Evolutionary conservation across 2,113 vertebrate species (phyloP).

Genomic region (Ptilonorhynchus violaceus): DNA sequence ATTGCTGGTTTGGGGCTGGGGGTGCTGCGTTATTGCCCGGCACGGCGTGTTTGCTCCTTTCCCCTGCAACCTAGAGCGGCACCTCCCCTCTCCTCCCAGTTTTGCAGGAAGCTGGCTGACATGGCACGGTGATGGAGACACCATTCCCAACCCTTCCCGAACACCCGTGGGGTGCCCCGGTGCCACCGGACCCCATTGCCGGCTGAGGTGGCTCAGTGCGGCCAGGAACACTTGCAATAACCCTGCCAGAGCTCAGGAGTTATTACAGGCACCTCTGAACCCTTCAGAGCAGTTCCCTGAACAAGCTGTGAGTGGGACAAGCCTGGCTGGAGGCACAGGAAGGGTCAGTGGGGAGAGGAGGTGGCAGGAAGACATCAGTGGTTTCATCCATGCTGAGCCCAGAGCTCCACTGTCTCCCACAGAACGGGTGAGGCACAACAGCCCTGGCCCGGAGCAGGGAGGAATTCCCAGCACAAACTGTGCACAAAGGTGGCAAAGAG

Average conservation of each 20-base stretch:
- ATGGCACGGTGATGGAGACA: fast-evolving
- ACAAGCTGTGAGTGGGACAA: background rate
- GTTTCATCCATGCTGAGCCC: background rate
- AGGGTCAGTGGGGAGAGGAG: background rate
- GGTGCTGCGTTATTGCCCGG: background rate
- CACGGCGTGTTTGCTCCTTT: background rate
- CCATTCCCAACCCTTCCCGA: background rate
- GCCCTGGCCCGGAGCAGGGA: background rate
- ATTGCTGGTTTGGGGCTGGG: background rate
- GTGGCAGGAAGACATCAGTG: background rate
- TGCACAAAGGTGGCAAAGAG: background rate
- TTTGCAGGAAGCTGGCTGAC: background rate
- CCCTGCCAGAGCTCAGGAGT: background rate
- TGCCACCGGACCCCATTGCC: background rate
- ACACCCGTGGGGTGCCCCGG: fast-evolving
- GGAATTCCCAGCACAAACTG: background rate
- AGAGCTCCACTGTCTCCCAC: background rate
- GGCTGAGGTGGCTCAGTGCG: fast-evolving
- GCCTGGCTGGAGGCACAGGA: background rate
- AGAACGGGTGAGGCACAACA: background rate
- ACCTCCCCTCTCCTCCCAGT: background rate
- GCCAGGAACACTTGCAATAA: background rate
- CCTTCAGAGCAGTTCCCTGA: background rate
- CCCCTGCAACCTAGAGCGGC: background rate
- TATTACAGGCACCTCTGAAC: background rate